These are phyloP conservation scores for Hapalemur alaotrensis DNA, from an alignment of 2,797 vertebrate genomes.

Conservation along the genomic window DNA sequence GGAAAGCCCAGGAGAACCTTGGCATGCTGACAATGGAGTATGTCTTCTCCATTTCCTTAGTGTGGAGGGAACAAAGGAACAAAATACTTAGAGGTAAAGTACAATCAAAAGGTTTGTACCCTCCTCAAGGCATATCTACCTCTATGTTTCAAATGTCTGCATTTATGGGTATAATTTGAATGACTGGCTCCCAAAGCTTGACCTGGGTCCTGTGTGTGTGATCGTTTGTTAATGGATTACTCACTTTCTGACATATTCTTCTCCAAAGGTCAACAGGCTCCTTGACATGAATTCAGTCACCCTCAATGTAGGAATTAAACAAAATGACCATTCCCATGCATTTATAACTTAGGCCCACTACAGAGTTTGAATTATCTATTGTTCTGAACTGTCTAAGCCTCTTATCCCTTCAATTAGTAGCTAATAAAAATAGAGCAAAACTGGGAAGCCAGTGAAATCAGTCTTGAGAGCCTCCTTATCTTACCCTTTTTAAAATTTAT, in stretches of 20 bases:
- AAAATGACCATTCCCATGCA: not conserved
- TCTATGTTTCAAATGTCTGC: not conserved
- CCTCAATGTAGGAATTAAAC: not conserved
- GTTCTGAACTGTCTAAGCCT: not conserved
- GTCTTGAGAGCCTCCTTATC: not conserved
- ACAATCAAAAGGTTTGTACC: not conserved
- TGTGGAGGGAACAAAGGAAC: not conserved
- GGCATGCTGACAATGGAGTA: not conserved
- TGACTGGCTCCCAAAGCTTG: not conserved
- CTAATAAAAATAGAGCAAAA: conserved; percentile 17
- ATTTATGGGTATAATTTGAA: not conserved
- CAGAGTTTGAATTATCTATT: not conserved
- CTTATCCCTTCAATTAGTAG: not conserved
- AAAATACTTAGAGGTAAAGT: not conserved
- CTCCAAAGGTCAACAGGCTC: not conserved
- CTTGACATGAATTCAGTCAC: not conserved
- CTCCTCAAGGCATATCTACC: not conserved
- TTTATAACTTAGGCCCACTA: not conserved
- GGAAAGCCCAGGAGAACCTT: not conserved
- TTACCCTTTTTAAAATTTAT: not conserved
- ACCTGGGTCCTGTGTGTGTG: not conserved
- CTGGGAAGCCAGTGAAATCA: not conserved
- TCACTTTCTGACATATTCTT: not conserved
- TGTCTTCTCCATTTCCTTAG: not conserved
- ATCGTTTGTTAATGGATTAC: not conserved